Percentiles rank a stretch among this genome's conserved stretches.
Conservation (phyloP, 2,888 invertebrate species). For the Yponomeuta sedellus region DNA sequence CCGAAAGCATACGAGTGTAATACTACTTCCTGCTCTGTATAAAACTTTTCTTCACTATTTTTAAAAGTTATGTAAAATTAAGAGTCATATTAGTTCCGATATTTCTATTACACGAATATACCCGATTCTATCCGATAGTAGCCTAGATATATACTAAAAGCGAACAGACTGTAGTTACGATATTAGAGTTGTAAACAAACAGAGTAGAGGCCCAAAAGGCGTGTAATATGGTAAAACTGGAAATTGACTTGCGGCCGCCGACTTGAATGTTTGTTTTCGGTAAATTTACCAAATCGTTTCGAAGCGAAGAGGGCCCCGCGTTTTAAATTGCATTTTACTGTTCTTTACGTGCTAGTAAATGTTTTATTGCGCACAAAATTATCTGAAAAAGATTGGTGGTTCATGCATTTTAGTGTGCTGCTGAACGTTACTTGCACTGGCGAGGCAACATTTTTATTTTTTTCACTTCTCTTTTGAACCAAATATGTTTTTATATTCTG, state of each 20-base stretch:
- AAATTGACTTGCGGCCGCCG: constrained; percentile 1
- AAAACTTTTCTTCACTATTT: no score
- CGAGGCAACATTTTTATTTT: background rate
- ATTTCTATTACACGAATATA: no score
- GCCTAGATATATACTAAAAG: no score
- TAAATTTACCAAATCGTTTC: constrained; percentile 4
- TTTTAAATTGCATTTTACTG: constrained; percentile 1
- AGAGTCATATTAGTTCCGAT: no score
- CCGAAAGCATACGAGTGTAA: no score
- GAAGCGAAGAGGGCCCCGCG: background rate
- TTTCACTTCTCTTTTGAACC: no score
- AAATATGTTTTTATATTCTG: no score
- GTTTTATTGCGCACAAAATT: background rate
- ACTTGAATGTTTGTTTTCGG: background rate
- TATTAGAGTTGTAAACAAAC: background rate
- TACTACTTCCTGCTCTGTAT: no score
- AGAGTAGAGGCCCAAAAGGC: background rate
- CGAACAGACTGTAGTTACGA: no score
- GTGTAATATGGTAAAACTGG: background rate
- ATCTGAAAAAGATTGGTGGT: background rate
- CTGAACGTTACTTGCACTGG: background rate
- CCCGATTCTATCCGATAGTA: no score
- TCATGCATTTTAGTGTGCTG: constrained; percentile 7
- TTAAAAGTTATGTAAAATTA: no score
- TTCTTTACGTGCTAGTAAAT: constrained; percentile 4